Conservation (phyloP, 1,140 invertebrate genomes). For the Hestina assimilis region DNA sequence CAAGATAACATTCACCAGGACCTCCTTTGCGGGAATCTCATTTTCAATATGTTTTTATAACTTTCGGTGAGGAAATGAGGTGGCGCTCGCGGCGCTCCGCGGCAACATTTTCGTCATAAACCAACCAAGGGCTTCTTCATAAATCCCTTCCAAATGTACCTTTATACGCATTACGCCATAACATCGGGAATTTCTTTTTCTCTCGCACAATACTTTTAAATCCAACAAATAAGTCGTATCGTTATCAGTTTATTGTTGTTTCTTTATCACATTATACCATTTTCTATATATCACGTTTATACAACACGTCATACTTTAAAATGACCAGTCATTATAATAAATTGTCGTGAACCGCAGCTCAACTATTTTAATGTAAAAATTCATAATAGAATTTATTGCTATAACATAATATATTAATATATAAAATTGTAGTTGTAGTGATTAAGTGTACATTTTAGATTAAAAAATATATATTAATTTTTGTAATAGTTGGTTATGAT, state of each 20-base stretch:
- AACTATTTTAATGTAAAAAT: conserved; percentile 9
- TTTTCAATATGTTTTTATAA: conserved; percentile 79
- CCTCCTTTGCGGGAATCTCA: conserved; percentile 69
- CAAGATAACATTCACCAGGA: conserved; percentile 73
- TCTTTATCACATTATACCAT: not conserved
- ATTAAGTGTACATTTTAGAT: not conserved
- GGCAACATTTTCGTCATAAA: conserved; percentile 73
- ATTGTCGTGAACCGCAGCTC: conserved; percentile 5
- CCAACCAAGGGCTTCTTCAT: conserved; percentile 68
- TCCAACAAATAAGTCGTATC: conserved; percentile 56
- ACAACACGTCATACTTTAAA: not conserved
- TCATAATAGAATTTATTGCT: not conserved
- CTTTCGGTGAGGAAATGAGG: conserved; percentile 75
- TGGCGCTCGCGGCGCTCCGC: conserved; percentile 55
- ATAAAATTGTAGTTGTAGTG: not conserved
- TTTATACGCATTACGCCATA: conserved; percentile 73
- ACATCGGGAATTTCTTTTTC: conserved; percentile 61
- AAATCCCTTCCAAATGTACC: conserved; percentile 73
- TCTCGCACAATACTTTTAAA: conserved; percentile 58
- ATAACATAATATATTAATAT: conserved; percentile 5
- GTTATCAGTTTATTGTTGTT: conserved; percentile 35
- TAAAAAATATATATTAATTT: not conserved
- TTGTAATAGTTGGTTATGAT: not conserved
- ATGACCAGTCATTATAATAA: conserved; percentile 4
- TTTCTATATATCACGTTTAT: conserved; percentile 1